A percentile compares a stretch with the other conserved stretches of the same genome.
Conservation (phyloP, 2,888 invertebrate genomes). For the Torymus texanus region DNA sequence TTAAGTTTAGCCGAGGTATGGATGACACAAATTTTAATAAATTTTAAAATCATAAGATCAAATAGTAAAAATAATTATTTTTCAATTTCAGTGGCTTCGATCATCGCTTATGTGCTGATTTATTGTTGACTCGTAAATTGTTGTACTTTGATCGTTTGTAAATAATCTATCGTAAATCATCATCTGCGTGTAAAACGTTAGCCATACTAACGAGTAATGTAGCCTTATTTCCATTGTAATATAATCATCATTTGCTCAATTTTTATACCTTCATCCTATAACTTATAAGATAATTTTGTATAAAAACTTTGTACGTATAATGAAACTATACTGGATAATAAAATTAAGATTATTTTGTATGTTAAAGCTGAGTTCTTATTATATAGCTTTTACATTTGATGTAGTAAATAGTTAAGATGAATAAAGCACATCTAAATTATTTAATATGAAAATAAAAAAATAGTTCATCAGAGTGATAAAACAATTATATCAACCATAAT, state of each 20-base stretch:
- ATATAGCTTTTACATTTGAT: too few relatives aligned
- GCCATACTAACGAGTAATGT: slow-evolving; percentile 70
- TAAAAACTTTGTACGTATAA: slow-evolving; percentile 61
- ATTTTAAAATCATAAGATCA: background rate
- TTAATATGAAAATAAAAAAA: too few relatives aligned
- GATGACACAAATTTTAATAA: slow-evolving; percentile 44
- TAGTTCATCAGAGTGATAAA: too few relatives aligned
- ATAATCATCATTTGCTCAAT: slow-evolving; percentile 55
- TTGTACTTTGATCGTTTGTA: slow-evolving; percentile 67
- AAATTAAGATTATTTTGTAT: slow-evolving; percentile 59
- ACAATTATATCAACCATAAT: too few relatives aligned
- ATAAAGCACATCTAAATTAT: too few relatives aligned
- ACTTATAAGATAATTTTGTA: slow-evolving; percentile 49
- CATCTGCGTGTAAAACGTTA: slow-evolving; percentile 60
- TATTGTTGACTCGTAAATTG: slow-evolving; percentile 53
- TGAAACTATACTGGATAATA: slow-evolving; percentile 63
- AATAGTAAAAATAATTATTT: slow-evolving; percentile 59
- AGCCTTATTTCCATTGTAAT: slow-evolving; percentile 56
- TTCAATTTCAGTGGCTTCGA: slow-evolving; percentile 84
- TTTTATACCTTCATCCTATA: slow-evolving; percentile 49
- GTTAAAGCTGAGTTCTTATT: slow-evolving; percentile 3
- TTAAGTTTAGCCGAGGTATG: slow-evolving; percentile 87
- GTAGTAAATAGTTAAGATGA: too few relatives aligned
- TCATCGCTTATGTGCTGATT: slow-evolving; percentile 83
- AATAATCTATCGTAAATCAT: slow-evolving; percentile 67